Conservation (phyloP, 2,797 vertebrate species). For the Petrocephalus schoutedeni region DNA sequence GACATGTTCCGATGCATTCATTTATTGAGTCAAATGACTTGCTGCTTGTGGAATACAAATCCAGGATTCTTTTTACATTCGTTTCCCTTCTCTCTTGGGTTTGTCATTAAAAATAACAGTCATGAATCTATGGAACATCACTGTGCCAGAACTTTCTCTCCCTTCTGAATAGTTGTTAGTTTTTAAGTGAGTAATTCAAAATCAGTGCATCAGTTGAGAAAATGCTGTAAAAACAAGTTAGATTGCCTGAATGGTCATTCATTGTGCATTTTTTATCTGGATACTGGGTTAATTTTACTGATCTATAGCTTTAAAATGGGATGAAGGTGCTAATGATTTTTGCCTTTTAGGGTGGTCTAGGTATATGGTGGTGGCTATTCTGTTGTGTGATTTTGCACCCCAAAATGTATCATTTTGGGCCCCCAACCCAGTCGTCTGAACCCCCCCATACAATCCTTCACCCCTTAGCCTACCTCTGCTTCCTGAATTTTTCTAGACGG, state of each 20-base stretch:
- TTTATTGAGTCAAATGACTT: conserved; percentile 37
- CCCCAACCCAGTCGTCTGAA: background rate
- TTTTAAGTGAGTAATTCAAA: background rate
- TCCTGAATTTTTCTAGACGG: background rate
- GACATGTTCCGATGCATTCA: conserved; percentile 32
- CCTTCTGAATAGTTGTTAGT: background rate
- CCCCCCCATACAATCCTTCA: background rate
- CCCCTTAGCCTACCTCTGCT: background rate
- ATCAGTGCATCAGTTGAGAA: background rate
- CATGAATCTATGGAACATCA: conserved; percentile 23
- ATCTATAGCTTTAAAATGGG: background rate
- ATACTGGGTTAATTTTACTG: background rate
- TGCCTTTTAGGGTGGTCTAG: background rate
- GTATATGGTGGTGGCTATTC: background rate
- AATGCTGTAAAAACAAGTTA: background rate
- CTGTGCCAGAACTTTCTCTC: conserved; percentile 13
- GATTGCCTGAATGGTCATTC: background rate
- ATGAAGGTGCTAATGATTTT: background rate
- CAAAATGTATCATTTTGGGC: background rate
- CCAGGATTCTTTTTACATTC: conserved; percentile 14
- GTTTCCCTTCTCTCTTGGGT: conserved; percentile 21
- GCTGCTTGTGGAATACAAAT: conserved; percentile 15
- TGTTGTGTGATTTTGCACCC: background rate
- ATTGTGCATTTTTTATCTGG: background rate
- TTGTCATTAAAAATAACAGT: conserved; percentile 29